These are phyloP conservation scores for Drosophila pruinosa DNA, from an alignment of 1,140 invertebrate species.

Conservation along the genomic window DNA sequence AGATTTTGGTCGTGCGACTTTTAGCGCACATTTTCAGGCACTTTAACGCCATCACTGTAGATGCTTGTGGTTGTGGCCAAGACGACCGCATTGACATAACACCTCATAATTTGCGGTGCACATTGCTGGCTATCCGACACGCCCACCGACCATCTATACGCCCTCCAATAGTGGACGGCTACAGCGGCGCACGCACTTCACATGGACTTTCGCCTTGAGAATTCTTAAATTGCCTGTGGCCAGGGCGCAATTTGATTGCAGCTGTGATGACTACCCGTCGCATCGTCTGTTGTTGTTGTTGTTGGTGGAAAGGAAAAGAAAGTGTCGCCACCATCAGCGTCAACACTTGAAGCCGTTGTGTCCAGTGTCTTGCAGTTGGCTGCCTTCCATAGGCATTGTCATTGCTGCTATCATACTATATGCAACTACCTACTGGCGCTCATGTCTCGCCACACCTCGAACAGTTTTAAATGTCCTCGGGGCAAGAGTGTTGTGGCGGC, in stretches of 20 bases:
- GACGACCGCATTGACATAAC: slow-evolving; percentile 71
- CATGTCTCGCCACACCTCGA: slow-evolving; percentile 55
- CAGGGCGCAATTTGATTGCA: slow-evolving; percentile 3
- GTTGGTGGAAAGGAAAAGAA: slow-evolving; percentile 56
- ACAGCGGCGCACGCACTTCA: slow-evolving; percentile 54
- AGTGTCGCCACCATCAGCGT: slow-evolving; percentile 64
- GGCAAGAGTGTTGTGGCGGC: slow-evolving; percentile 29
- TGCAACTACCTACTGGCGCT: slow-evolving; percentile 38
- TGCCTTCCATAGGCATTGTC: slow-evolving; percentile 39
- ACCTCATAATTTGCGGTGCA: slow-evolving; percentile 77
- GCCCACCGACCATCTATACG: slow-evolving; percentile 46
- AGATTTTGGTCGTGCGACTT: slow-evolving; percentile 70
- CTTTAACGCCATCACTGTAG: slow-evolving; percentile 57
- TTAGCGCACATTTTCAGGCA: slow-evolving; percentile 75
- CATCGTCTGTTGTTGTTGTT: slow-evolving; percentile 14
- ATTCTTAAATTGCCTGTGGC: slow-evolving; percentile 66
- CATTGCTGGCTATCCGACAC: slow-evolving; percentile 52
- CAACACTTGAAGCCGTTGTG: slow-evolving; percentile 48
- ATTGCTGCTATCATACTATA: slow-evolving; percentile 47
- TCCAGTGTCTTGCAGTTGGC: not conserved
- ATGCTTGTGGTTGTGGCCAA: slow-evolving; percentile 2
- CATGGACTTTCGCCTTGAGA: slow-evolving; percentile 75
- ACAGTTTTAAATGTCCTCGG: slow-evolving; percentile 64
- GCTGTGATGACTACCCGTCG: no score
- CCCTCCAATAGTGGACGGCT: slow-evolving; percentile 21